A percentile compares a stretch with the other conserved stretches of the same genome.
phyloP scores from a whole-genome alignment of 2,113 vertebrate species.

The Mellivora capensis region DNA sequence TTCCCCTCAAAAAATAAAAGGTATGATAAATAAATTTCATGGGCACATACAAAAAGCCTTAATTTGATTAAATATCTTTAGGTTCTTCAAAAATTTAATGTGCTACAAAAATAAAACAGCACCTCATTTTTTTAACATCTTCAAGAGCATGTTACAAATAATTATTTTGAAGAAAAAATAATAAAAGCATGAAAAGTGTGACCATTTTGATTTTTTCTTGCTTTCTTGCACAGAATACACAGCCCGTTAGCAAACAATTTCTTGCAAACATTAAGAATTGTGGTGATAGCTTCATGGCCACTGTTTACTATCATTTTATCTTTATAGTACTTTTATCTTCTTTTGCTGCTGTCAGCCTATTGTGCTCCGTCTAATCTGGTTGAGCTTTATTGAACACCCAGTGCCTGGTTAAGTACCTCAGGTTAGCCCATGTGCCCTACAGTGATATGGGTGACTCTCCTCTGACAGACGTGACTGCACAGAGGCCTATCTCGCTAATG shows the following conservation, averaged over 20 bases:
- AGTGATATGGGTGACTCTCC: neutral
- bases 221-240: neutral
- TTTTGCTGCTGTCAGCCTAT: neutral
- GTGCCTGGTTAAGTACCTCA: neutral
- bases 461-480: neutral
- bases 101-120: neutral
- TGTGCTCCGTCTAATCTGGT: neutral
- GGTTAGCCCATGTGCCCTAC: neutral
- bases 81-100: constrained; percentile 14
- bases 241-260: neutral
- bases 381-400: neutral
- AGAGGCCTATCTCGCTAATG: neutral
- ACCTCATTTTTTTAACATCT: neutral
- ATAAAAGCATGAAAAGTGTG: neutral
- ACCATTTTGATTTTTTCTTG: neutral
- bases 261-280: neutral
- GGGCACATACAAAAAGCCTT: neutral
- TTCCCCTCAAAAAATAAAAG: constrained; percentile 48
- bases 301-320: neutral
- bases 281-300: neutral
- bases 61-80: neutral
- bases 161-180: constrained; percentile 28
- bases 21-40: constrained; percentile 34
- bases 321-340: neutral
- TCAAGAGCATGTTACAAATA: neutral